Evolutionary conservation across 2,113 vertebrate species (phyloP).

Genomic region (Alethe castanea): DNA sequence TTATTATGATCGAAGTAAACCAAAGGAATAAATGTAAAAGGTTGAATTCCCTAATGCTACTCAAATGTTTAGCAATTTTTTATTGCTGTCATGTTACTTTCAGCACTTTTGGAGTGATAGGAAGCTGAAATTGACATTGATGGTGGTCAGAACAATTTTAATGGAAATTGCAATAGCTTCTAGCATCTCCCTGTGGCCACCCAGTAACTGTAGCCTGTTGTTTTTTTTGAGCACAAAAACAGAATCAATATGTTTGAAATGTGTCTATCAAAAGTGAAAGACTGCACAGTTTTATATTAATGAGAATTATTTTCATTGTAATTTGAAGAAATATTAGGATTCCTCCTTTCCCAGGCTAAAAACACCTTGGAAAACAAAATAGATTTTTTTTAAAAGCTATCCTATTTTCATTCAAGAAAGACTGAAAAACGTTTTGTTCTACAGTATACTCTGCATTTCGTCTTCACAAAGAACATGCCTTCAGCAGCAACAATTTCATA

Average conservation of each 20-base stretch:
- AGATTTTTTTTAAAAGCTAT: background rate
- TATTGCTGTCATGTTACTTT: background rate
- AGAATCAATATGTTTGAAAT: background rate
- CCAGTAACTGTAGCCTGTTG: background rate
- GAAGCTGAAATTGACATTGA: background rate
- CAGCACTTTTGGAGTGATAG: background rate
- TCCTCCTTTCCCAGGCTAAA: background rate
- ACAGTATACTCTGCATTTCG: background rate
- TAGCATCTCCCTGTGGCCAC: background rate
- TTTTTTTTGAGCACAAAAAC: background rate
- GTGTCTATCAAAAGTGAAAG: background rate
- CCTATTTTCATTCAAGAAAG: background rate
- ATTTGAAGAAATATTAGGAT: background rate
- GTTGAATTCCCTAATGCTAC: background rate
- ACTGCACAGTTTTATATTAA: background rate
- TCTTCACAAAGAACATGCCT: background rate
- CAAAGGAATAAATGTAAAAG: background rate
- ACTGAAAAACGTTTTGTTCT: background rate
- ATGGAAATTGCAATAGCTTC: background rate
- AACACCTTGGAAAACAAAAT: background rate
- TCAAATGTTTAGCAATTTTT: background rate
- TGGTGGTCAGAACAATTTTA: background rate
- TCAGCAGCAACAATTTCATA: background rate
- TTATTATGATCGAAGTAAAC: background rate
- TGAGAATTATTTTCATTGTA: background rate